Evolutionary conservation across 2,113 vertebrate species (phyloP), one percentile per base, ranked within the genome.

Genomic region (Pyrgilauda ruficollis): DNA sequence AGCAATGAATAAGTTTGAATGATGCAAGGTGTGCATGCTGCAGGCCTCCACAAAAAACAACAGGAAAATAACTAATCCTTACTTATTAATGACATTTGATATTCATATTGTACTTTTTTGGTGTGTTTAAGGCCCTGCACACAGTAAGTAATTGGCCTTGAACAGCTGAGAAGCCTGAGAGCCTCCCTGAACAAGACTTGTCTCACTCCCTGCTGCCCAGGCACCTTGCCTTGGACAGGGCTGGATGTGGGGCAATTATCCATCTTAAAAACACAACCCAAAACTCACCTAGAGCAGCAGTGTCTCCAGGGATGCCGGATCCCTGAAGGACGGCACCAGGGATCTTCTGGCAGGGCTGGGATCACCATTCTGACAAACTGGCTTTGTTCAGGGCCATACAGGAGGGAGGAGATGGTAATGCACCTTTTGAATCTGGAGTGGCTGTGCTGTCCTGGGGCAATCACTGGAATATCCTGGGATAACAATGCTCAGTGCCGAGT

Each of bases 41-140:
- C 55, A 93, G 88, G 90, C 69, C 28, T 90, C 84, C 61, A 41
- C 55, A 86, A 77, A 86, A 95, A 77, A 6, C 69, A 82, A 70
- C 49, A 76, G 67, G 73, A 93, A 76, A 81, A 70, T 80, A 96
- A 96, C 90, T 95, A 96, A 94, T 84, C 73, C 88, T 88, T 33
- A 23, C 63, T 95, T 89, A 90, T 74, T 95, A 56, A 95, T 21
- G 58, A 84, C 59, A 93, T 85, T 79, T 94, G 72, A 90, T 95
- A 84, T 84, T 87, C 70, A 74, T 67, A 67, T 50, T 67, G 55
- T 61, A 62, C 10, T 50, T 49, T 92, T 86, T 74, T 49, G 35
- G 41, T 39, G 41, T n/a, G 77, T 91, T 92, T 35, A 69, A 84
- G 68, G 72, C 62, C 76, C 47, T 7, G 6, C n/a, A 49, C 55